Percentiles rank a stretch among this genome's conserved stretches.
These are phyloP conservation scores for Catharus minimus DNA, from an alignment of 2,113 vertebrate species.

Conservation along the genomic window DNA sequence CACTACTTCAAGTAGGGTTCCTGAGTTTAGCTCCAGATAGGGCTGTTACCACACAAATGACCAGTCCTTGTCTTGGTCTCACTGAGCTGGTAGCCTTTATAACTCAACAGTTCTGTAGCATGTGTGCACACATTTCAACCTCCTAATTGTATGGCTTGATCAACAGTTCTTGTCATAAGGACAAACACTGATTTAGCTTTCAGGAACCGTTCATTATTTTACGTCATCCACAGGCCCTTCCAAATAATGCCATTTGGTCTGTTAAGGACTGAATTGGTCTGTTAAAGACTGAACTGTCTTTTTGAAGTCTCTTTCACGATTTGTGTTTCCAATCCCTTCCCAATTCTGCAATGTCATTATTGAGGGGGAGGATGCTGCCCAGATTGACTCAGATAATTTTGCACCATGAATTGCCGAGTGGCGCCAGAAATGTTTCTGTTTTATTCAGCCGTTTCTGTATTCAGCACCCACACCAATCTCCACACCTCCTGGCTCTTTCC, in stretches of 20 bases:
- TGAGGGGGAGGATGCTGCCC: background rate
- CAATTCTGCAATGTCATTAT: background rate
- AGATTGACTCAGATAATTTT: background rate
- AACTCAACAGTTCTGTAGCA: background rate
- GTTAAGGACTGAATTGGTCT: background rate
- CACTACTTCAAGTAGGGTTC: background rate
- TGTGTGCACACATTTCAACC: background rate
- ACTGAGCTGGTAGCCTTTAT: background rate
- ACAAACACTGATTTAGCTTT: background rate
- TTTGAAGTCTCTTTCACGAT: background rate
- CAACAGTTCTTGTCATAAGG: background rate
- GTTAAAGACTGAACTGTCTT: background rate
- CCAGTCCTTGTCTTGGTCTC: background rate
- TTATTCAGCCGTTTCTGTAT: too few species aligned
- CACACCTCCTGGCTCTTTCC: background rate
- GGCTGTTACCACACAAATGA: background rate
- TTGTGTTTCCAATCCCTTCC: background rate
- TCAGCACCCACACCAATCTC: rapidly evolving
- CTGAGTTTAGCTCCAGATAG: background rate
- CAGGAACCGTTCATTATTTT: background rate
- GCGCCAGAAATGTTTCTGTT: rapidly evolving
- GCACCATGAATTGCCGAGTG: background rate
- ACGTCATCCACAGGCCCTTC: background rate
- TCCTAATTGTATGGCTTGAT: background rate
- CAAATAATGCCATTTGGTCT: background rate